Percentiles rank a stretch among this genome's conserved stretches.
phyloP scores from a whole-genome alignment of 2,797 vertebrate genomes.

The Meda fulgida region DNA sequence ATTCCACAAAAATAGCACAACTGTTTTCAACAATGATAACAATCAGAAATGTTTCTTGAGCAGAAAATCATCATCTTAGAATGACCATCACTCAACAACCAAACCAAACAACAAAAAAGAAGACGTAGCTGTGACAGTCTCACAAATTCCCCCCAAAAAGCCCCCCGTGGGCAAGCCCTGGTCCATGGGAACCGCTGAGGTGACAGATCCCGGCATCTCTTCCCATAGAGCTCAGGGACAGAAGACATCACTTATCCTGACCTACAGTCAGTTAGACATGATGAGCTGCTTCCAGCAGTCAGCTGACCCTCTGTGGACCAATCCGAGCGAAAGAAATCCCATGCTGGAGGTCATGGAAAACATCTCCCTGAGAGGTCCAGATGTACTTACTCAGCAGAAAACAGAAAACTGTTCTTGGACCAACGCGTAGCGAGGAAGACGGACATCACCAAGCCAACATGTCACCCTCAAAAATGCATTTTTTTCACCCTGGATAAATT shows the following conservation, averaged over 20 bases:
- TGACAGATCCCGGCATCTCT: constrained; percentile 79
- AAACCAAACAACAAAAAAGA: constrained; percentile 16
- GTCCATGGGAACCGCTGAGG: constrained; percentile 83
- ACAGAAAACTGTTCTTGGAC: constrained; percentile 1
- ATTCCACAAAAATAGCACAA: too few relatives aligned
- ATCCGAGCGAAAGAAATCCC: constrained; percentile 4
- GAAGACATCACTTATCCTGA: background rate
- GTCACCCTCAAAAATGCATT: constrained; percentile 19
- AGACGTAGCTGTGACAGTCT: constrained; percentile 7
- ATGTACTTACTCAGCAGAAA: constrained; percentile 34
- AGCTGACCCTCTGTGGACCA: background rate
- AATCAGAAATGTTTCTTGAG: too few relatives aligned
- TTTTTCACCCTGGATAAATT: constrained; percentile 3
- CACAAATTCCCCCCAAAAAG: constrained; percentile 52
- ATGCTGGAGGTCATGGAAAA: constrained; percentile 21
- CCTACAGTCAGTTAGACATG: background rate
- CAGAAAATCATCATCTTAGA: too few relatives aligned
- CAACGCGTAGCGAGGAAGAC: background rate
- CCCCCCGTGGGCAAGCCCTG: constrained; percentile 69
- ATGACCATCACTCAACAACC: constrained; percentile 15
- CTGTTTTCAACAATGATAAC: too few relatives aligned
- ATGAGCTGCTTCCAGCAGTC: constrained; percentile 4
- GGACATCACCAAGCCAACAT: constrained; percentile 11
- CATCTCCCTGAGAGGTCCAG: background rate
- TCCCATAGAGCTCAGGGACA: constrained; percentile 74